Conservation (phyloP, 2,797 vertebrate genomes). For the Toxotes lorentzi region DNA sequence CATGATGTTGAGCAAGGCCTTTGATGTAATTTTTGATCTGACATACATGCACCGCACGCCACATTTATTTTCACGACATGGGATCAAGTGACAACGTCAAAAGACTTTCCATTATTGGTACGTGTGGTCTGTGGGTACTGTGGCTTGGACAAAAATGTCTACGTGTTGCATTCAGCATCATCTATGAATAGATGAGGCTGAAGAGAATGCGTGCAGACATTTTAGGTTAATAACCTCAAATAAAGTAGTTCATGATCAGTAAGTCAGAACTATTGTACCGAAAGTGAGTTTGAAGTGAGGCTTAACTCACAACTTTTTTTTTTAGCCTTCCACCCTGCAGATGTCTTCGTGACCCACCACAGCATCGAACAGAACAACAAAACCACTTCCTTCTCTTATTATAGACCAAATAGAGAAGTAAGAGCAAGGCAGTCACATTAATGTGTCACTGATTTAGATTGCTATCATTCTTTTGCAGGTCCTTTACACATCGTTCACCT, state of each 20-base stretch:
- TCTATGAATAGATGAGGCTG: neutral
- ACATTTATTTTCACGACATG: neutral
- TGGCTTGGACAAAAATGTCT: conserved; percentile 2
- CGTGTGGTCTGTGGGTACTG: neutral
- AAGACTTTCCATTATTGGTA: neutral
- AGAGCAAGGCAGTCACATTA: conserved; percentile 27
- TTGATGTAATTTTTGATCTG: neutral
- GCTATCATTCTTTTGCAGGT: conserved; percentile 7
- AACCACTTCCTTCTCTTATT: conserved; percentile 74
- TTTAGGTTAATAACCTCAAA: neutral
- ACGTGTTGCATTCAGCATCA: no score
- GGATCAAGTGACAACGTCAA: neutral
- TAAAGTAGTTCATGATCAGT: neutral
- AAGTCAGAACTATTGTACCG: neutral
- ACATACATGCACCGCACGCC: neutral
- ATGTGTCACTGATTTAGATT: conserved; percentile 8
- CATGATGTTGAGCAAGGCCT: neutral
- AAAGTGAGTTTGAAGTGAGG: neutral
- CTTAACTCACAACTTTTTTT: conserved; percentile 26
- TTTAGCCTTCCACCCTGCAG: neutral
- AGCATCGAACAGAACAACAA: conserved; percentile 9
- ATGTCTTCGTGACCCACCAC: conserved; percentile 27
- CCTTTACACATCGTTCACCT: conserved; percentile 1
- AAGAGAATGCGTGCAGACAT: neutral
- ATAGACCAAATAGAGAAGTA: conserved; percentile 76